Percentiles rank a stretch among this genome's conserved stretches.
phyloP scores from a whole-genome alignment of 1,140 invertebrate genomes.

The Listronotus bonariensis region DNA sequence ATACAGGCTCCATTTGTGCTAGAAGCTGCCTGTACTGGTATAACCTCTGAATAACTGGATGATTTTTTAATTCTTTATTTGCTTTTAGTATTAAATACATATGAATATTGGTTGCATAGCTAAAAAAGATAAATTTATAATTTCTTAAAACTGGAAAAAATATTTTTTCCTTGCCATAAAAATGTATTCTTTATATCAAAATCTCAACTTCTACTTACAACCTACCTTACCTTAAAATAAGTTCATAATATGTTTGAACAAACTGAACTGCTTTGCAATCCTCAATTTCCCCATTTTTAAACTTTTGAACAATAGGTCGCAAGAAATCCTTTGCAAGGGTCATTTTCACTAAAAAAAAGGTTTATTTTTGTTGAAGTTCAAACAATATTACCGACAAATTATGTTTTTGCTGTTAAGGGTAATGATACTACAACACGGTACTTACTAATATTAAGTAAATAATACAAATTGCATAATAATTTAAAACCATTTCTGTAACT shows the following conservation, averaged over 20 bases:
- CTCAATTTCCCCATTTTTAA: slow-evolving; percentile 47
- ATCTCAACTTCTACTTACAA: too few relatives aligned
- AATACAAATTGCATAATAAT: too few relatives aligned
- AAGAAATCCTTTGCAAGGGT: slow-evolving; percentile 66
- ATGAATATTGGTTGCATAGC: slow-evolving; percentile 83
- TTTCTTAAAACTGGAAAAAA: slow-evolving; percentile 13
- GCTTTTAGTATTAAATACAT: slow-evolving; percentile 86
- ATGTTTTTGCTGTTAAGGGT: too few relatives aligned
- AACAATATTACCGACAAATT: too few relatives aligned
- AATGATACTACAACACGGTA: too few relatives aligned
- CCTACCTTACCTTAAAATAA: slow-evolving; percentile 72
- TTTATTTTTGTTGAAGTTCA: too few relatives aligned
- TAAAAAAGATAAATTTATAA: too few relatives aligned
- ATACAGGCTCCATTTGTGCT: slow-evolving; percentile 70
- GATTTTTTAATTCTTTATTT: slow-evolving; percentile 72
- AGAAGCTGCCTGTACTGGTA: slow-evolving; percentile 79
- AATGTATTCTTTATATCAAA: too few relatives aligned
- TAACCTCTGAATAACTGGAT: slow-evolving; percentile 84
- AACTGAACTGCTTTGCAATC: slow-evolving; percentile 67
- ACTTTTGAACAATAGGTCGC: slow-evolving; percentile 67
- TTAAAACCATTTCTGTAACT: too few relatives aligned
- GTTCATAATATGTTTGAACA: slow-evolving; percentile 70
- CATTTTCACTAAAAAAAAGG: slow-evolving; percentile 59
- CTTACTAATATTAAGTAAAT: too few relatives aligned
- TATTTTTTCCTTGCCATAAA: not conserved